Conservation (phyloP, 2,888 invertebrate genomes). For the Itoplectis maculator region DNA sequence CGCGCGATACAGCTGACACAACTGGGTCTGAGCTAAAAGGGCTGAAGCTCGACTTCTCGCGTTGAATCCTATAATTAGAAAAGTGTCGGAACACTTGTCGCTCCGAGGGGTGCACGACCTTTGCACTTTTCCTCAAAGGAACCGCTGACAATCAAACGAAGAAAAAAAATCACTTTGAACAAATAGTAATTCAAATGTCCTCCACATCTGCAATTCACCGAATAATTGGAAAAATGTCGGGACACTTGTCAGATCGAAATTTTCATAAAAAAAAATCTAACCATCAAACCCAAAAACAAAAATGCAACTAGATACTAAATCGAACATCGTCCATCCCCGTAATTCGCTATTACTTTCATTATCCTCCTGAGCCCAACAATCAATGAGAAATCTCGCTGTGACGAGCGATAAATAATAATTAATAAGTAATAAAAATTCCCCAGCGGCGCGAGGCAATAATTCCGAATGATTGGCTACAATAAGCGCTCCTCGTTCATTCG, state of each 20-base stretch:
- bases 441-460: not conserved
- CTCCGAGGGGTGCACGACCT: not conserved
- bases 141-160: no score
- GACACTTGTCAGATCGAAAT: no score
- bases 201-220: no score
- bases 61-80: slow-evolving; percentile 17
- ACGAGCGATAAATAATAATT: not conserved
- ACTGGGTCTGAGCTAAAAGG: not conserved
- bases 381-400: not conserved
- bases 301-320: no score
- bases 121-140: not conserved
- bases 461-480: slow-evolving; percentile 5
- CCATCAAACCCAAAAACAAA: no score
- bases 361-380: no score
- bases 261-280: no score
- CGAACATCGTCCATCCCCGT: no score
- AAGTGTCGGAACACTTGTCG: slow-evolving; percentile 6
- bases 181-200: no score
- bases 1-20: slow-evolving; percentile 44
- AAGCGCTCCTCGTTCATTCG: not conserved
- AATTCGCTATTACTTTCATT: no score
- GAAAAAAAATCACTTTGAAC: no score
- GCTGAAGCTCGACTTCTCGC: not conserved
- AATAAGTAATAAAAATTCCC: not conserved
- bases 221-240: no score